Conservation (phyloP, 1,140 invertebrate species). For the Anastrepha ludens region DNA sequence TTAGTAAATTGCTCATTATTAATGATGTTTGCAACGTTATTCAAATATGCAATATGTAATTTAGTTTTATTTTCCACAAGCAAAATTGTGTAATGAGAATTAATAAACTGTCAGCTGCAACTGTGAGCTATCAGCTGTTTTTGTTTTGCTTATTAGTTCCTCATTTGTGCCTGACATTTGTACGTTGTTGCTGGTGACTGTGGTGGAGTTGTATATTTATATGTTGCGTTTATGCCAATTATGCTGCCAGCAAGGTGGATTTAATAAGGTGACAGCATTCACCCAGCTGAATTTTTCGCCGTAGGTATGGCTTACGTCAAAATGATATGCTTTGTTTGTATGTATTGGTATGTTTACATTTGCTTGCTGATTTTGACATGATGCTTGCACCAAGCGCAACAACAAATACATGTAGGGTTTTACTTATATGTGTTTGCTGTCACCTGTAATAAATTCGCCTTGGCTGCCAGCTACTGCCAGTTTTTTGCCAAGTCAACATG, state of each 20-base stretch:
- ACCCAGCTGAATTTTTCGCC: no score
- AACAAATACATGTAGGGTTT: no score
- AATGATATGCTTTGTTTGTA: no score
- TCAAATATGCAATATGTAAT: not conserved
- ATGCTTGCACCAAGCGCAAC: no score
- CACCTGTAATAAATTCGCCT: no score
- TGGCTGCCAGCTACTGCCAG: not conserved
- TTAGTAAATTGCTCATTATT: constrained; percentile 56
- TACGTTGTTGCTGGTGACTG: not conserved
- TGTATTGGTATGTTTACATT: no score
- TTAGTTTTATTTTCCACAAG: constrained; percentile 20
- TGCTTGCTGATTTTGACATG: no score
- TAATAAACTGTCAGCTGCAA: not conserved
- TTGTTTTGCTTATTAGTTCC: not conserved
- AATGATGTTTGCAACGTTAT: not conserved
- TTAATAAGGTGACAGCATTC: no score
- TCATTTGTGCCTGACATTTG: constrained; percentile 1
- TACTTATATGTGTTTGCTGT: no score
- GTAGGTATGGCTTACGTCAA: no score
- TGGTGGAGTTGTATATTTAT: not conserved
- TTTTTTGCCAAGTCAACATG: not conserved
- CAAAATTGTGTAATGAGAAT: constrained; percentile 45
- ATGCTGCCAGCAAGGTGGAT: not conserved
- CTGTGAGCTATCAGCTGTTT: not conserved
- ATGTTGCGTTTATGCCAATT: not conserved